A percentile compares a stretch with the other conserved stretches of the same genome.
phyloP scores from a whole-genome alignment of 1,140 invertebrate species.

The Hypothenemus hampei region DNA sequence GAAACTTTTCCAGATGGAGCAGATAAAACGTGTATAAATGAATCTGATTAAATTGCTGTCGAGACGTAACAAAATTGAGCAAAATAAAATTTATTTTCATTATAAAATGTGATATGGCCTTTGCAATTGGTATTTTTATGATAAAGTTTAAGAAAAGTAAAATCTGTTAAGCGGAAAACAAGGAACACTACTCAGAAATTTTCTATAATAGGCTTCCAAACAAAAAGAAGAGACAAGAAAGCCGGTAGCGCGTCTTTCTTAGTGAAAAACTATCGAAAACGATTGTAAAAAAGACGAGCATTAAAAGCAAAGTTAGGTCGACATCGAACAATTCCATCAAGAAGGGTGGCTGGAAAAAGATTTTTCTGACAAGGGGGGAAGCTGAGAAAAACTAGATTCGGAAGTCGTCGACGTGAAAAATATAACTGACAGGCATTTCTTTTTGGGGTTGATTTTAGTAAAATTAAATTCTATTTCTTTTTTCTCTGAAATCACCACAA shows the following conservation, averaged over 20 bases:
- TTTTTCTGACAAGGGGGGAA: constrained; percentile 2
- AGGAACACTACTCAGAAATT: constrained; percentile 10
- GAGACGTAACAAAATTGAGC: no score
- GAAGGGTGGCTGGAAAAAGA: constrained; percentile 13
- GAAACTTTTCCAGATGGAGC: no score
- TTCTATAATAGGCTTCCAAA: constrained; percentile 11
- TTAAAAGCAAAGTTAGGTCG: constrained; percentile 32
- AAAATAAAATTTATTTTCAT: no score
- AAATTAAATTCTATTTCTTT: constrained; percentile 9
- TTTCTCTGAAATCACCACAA: no score
- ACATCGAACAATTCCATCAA: constrained; percentile 26
- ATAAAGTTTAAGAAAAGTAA: no score
- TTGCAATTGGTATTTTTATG: no score
- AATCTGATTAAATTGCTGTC: no score
- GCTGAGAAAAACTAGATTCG: constrained; percentile 18
- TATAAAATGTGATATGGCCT: no score
- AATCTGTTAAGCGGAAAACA: no score
- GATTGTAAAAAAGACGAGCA: constrained; percentile 18
- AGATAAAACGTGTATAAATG: no score
- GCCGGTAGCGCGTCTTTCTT: constrained; percentile 3
- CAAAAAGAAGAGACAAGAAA: constrained; percentile 8
- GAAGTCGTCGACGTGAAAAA: constrained; percentile 17
- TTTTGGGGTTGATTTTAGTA: constrained; percentile 12
- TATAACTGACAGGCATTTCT: constrained; percentile 12
- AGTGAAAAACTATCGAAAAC: constrained; percentile 20